Evolutionary conservation across 2,113 vertebrate species (phyloP), one percentile per base, ranked within the genome.

Genomic region (Dipodomys spectabilis): DNA sequence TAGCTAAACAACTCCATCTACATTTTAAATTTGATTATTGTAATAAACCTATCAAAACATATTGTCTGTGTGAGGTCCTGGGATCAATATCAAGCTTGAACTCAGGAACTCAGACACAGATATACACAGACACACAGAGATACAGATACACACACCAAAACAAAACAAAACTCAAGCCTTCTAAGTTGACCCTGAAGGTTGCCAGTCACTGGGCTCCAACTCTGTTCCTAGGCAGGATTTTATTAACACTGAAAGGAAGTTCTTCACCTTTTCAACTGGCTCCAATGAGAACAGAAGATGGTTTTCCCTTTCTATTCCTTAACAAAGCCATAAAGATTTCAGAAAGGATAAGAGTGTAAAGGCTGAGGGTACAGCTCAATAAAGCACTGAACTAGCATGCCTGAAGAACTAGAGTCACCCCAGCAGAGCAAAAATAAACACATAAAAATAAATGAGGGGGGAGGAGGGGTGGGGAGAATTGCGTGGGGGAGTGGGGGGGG

Each of bases 281-380:
- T 49, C 19, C 65, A 67, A 65, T 27, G 53, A 86, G 67, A 78
- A 35, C 11, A 16, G 69, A 62, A 87, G 45, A 85, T 57, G 12
- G 53, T 32, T 25, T 81, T 67, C 32, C 20, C 19, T 53, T 65
- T 12, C 27, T 23, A 18, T 9, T 10, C 30, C 30, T 12, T 73
- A 83, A 18, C 32, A 87, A 89, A 93, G 44, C 45, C 67, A 44
- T 62, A 74, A 85, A 19, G 18, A 81, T 65, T 94, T 81, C 32
- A 88, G n/a, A 32, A 86, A 94, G n/a, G 57, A 67, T 13, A 79
- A 72, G 7, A 72, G 53, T 23, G 72, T 73, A 64, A 80, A 74
- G 78, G 72, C 30, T 65, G 53, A 53, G 68, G 22, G 44, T 35
- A 0, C 30, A 49, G 74, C 74, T 72, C 45, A 22, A 16, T 7